Conservation (phyloP, 2,888 invertebrate genomes). For the Harmothoe impar region DNA sequence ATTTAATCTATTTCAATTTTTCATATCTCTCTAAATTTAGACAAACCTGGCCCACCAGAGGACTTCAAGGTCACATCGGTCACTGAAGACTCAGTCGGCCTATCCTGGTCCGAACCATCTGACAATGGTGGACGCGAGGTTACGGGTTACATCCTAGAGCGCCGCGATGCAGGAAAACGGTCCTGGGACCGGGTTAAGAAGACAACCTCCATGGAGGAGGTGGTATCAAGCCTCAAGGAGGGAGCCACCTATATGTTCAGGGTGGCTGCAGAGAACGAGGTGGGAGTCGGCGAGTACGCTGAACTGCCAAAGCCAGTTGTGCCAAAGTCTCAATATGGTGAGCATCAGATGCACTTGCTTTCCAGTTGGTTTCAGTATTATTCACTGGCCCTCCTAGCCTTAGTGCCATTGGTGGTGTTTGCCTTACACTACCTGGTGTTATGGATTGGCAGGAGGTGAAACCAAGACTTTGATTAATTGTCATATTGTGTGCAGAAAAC, state of each 20-base stretch:
- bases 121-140: slow-evolving; percentile 71
- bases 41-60: slow-evolving; percentile 88
- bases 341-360: background rate
- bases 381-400: background rate
- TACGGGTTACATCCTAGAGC: slow-evolving; percentile 78
- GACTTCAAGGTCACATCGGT: slow-evolving; percentile 90
- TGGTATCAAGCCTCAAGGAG: slow-evolving; percentile 65
- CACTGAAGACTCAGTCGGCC: slow-evolving; percentile 87
- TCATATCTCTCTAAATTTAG: slow-evolving; percentile 80
- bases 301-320: slow-evolving; percentile 78
- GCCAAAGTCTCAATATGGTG: slow-evolving; percentile 70
- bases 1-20: too few relatives aligned
- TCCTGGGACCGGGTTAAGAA: slow-evolving; percentile 87
- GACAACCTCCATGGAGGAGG: slow-evolving; percentile 63
- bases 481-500: background rate
- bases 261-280: slow-evolving; percentile 84
- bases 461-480: background rate
- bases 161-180: slow-evolving; percentile 87
- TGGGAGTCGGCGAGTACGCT: slow-evolving; percentile 88
- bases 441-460: background rate
- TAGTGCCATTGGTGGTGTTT: background rate
- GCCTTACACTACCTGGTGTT: slow-evolving; percentile 28
- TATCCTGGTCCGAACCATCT: slow-evolving; percentile 88
- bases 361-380: background rate
- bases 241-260: slow-evolving; percentile 66